phyloP scores from a whole-genome alignment of 2,797 vertebrate species.

The Varecia variegata region DNA sequence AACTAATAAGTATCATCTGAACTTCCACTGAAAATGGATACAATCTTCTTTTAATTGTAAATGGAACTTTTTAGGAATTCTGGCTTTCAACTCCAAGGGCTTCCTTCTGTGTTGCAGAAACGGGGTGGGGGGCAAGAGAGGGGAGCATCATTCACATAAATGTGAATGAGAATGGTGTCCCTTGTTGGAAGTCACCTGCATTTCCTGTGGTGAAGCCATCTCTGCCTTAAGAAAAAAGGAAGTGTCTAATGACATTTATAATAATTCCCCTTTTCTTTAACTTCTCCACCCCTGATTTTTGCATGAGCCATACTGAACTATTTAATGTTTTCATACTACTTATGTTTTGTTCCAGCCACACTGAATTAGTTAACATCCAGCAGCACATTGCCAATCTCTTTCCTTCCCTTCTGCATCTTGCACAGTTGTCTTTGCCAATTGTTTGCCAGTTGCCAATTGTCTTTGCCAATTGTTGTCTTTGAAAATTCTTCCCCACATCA shows the following conservation, averaged over 20 bases:
- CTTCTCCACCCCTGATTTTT: not conserved
- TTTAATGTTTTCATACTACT: not conserved
- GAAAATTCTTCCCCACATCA: not conserved
- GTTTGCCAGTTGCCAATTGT: not conserved
- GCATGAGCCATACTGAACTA: not conserved
- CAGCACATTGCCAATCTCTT: not conserved
- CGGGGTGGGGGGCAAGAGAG: fast-evolving
- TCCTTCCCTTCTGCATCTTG: not conserved
- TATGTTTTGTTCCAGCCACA: not conserved
- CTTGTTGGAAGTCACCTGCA: not conserved
- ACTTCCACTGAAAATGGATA: not conserved
- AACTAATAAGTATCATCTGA: not conserved
- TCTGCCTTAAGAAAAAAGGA: not conserved
- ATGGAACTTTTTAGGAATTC: not conserved
- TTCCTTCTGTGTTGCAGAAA: not conserved
- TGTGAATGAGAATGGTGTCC: not conserved
- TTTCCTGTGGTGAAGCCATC: not conserved
- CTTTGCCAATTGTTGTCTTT: not conserved
- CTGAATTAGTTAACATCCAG: not conserved
- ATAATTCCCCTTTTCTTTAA: not conserved
- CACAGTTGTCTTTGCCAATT: not conserved
- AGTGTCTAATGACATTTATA: not conserved
- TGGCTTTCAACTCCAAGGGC: not conserved
- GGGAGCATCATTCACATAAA: not conserved
- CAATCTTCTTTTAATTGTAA: slow-evolving; percentile 3